Evolutionary conservation across 1,140 invertebrate genomes (phyloP), one percentile per base, ranked within the genome.

Genomic region (Halesus radiatus): DNA sequence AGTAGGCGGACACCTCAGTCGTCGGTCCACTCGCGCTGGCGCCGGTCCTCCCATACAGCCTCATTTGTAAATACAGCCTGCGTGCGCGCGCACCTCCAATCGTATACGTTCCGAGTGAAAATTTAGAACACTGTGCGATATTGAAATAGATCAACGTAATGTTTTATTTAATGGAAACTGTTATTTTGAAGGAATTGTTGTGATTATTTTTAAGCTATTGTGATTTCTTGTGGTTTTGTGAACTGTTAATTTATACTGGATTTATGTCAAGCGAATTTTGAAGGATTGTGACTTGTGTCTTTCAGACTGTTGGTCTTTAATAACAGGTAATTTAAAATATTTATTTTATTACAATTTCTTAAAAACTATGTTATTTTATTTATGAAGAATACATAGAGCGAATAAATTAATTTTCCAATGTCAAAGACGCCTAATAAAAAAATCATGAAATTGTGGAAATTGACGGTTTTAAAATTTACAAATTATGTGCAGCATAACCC

Each of bases 1-100:
- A 32, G 20, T 45, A 56, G 66, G 62, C 50, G 53, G 76, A 76
- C 50, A 73, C 81, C 72, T 79, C 78, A 82, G 81, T 82, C 78
- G 64, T 64, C 76, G 68, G 60, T 56, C 45, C 73, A 68, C 81
- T 56, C 29, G 78, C 81, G 56, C 58, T 18, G 64, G 73, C n/a
- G 73, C 29, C 45, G 74, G 56, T 76, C 78, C 60, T 60, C 18
- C 56, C 18, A 20, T 60, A 23, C 18, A 60, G 10, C 20, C 16
- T 60, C 56, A 60, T 60, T 60, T 18, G 8, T 23, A 23, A 22
- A 22, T 6, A 60, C 18, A 18, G 18, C 56, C 23, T 23, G n/a
- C 18, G 18, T 15, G 18, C 56, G 20, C 56, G 56, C 56, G 23
- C 56, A 23, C 56, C 20, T 10, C 56, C 7, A 20, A 60, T 23